Evolutionary conservation across 1,140 invertebrate species (phyloP), one percentile per base, ranked within the genome.

Genomic region (Hyles euphorbiae): DNA sequence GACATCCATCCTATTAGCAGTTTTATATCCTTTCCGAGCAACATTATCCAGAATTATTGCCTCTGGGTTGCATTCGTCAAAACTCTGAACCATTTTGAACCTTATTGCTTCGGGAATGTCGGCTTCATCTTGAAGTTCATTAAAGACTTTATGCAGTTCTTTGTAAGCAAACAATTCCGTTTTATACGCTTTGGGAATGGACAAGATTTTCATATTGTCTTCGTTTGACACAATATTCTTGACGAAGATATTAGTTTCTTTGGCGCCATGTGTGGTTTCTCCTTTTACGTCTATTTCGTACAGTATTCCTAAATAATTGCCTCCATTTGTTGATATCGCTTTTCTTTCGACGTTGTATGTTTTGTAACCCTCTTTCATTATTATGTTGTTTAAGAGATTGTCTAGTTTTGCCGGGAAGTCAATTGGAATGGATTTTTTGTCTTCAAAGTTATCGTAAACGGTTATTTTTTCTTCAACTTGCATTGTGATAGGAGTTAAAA

Each of bases 1-100:
- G 6, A 78, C 55, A 9, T 83, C 72, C 53, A 76, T 67, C 65
- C 70, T 70, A 9, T 65, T 40, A 46, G 60, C 58, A 8, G 71
- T 79, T 55, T 60, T 78, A 12, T 73, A 87, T 0, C 72, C 76
- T 53, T 76, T 67, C 56, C 73, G 79, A n/a, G 52, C 45, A 6
- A 84, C 43, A 56, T 83, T 81, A 34, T 81, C 78, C 36, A 86
- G 57, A 53, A 86, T 74, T 8, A 87, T 76, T 32, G 67, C 61
- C 48, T 79, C 68, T 7, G 48, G 7, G 45, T 60, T 60, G 11
- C 67, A 74, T 61, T 77, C 70, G 5, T 76, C 63, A 36, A 73
- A 84, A 60, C 60, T 63, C 64, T 77, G 74, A 3, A 78, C 72
- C 51, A 67, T 65, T 61, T 70, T 75, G 51, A 65, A 81, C 65